phyloP scores from a whole-genome alignment of 2,113 vertebrate genomes.

The Polypterus senegalus region DNA sequence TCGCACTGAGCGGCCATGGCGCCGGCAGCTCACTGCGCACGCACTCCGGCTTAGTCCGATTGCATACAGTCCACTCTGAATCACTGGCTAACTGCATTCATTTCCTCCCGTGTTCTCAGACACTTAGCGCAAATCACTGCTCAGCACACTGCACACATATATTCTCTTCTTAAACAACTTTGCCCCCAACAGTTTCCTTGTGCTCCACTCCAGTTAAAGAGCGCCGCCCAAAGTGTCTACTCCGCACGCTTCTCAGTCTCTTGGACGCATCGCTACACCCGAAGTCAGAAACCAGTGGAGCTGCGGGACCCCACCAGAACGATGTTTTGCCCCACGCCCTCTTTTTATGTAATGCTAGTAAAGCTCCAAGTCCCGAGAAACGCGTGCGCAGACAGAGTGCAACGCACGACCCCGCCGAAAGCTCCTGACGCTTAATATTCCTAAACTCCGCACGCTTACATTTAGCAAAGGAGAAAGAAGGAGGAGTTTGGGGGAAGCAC shows the following conservation, averaged over 20 bases:
- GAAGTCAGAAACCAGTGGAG: too few relatives aligned
- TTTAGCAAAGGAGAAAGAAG: too few relatives aligned
- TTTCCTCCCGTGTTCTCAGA: slow-evolving; percentile 13
- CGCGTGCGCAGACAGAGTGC: too few relatives aligned
- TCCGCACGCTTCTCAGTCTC: neutral
- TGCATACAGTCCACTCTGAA: slow-evolving; percentile 8
- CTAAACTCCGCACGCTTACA: too few relatives aligned
- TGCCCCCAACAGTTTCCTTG: neutral
- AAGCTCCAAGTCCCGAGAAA: too few relatives aligned
- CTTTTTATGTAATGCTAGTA: too few relatives aligned
- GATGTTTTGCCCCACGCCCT: too few relatives aligned
- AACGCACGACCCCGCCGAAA: too few relatives aligned
- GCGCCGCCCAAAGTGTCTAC: slow-evolving; percentile 23
- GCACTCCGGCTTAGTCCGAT: slow-evolving; percentile 12
- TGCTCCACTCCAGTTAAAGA: slow-evolving; percentile 8
- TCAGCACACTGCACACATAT: slow-evolving; percentile 11
- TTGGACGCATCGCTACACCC: too few relatives aligned
- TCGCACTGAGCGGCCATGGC: slow-evolving; percentile 74
- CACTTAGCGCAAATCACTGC: slow-evolving; percentile 6
- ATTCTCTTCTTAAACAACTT: neutral
- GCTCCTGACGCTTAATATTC: too few relatives aligned
- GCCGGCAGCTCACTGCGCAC: slow-evolving; percentile 31
- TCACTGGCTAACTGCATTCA: slow-evolving; percentile 8
- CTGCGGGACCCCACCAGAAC: too few relatives aligned
- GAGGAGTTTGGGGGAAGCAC: too few relatives aligned